Percentiles rank a stretch among this genome's conserved stretches.
Conservation (phyloP, 2,888 invertebrate genomes). For the Machimus atricapillus region DNA sequence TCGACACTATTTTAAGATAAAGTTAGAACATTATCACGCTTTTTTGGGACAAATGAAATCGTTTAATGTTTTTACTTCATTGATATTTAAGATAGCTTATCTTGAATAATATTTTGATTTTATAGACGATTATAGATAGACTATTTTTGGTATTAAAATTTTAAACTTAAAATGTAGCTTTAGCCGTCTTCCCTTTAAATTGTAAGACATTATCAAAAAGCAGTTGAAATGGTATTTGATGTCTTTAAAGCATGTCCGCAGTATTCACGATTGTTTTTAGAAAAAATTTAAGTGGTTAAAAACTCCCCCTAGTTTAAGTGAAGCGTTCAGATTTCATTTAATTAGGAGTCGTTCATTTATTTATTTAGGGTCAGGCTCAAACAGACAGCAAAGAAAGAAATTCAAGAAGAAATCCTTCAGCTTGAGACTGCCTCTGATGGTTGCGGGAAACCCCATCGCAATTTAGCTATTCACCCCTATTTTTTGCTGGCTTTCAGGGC, state of each 20-base stretch:
- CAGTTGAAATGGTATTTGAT: neutral
- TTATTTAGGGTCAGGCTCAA: conserved; percentile 47
- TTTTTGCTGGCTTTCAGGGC: neutral
- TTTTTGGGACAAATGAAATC: neutral
- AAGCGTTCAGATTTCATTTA: conserved; percentile 48
- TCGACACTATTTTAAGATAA: conserved; percentile 12
- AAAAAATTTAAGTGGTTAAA: conserved; percentile 16
- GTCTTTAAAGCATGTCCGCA: neutral
- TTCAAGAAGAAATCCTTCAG: conserved; percentile 9
- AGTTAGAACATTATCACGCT: neutral
- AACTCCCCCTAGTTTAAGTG: conserved; percentile 38
- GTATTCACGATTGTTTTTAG: neutral
- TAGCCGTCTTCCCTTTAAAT: neutral
- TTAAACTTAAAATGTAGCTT: neutral
- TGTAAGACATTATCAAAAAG: neutral
- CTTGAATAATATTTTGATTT: neutral
- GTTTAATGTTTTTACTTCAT: neutral
- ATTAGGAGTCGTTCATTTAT: conserved; percentile 45
- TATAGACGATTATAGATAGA: neutral
- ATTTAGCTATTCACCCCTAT: conserved; percentile 36
- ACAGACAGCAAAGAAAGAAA: conserved; percentile 13
- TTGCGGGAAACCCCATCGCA: conserved; percentile 31
- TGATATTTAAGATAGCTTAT: neutral
- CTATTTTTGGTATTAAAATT: neutral
- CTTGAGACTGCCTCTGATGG: conserved; percentile 2